Base-by-base conservation (phyloP, 2,888 invertebrate genomes). In the Meiosimyza platycephala region DNA sequence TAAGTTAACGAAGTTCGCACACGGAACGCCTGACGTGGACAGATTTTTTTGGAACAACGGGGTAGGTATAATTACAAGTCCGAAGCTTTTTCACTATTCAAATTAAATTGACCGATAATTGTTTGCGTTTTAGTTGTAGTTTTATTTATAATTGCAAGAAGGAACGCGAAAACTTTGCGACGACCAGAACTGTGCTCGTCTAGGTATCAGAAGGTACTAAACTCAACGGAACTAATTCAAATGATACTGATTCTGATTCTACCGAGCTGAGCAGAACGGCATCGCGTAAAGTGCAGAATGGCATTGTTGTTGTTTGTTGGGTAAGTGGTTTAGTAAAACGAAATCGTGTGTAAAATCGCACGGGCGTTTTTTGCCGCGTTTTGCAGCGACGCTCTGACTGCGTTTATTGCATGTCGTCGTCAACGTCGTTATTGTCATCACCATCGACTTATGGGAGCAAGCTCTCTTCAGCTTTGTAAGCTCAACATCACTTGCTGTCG, bases 161-260 rank as follows among this genome's bases (percentile, higher is more conserved):
- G 9, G 9, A 11, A 22, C 59, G 57, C 47, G 66, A 64, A 66
- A 72, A 67, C 69, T 62, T 71, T 15, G 12, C 73, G 73, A 74
- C 72, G 51, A 72, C 74, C 68, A 77, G 80, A 79, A 82, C 82
- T 80, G 78, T 74, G 76, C 81, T 79, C 78, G 79, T 75, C 79
- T 79, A 82, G 80, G 79, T 80, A 77, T 82, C 76, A 80, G 82
- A 83, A 80, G 79, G 81, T 81, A 82, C 82, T 82, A 80, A 82
- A 73, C 63, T 68, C 66, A 63, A 62, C 66, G 70, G 48, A 57
- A 68, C 65, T 65, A 54, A 51, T 63, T 16, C 71, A 71, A 64
- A 64, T 57, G 64, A 71, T 63, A 63, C 71, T 50, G 71, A 63
- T 50, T 64, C 48, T 50, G 48, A 40, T 69, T 69, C 69, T 33